phyloP scores from a whole-genome alignment of 1,140 invertebrate genomes.

The Lepidostoma basale region DNA sequence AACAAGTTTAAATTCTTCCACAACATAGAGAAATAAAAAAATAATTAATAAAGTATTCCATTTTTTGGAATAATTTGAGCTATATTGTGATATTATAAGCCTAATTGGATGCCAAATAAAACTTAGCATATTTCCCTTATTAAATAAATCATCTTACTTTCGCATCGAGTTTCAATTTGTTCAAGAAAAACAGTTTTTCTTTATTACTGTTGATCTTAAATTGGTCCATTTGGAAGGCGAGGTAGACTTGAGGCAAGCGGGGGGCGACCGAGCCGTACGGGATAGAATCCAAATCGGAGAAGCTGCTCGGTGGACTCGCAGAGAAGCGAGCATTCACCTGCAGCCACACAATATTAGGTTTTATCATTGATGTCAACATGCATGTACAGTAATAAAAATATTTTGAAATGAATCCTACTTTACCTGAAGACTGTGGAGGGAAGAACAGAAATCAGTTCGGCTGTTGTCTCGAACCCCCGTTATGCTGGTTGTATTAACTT shows the following conservation, averaged over 20 bases:
- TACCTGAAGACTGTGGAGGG: slow-evolving; percentile 56
- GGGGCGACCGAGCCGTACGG: slow-evolving; percentile 47
- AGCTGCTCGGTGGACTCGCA: slow-evolving; percentile 37
- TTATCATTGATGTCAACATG: not conserved
- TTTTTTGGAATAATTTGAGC: too few species aligned
- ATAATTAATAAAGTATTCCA: too few species aligned
- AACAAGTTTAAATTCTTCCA: too few species aligned
- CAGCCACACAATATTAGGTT: not conserved
- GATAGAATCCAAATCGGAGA: slow-evolving; percentile 46
- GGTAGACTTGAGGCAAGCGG: slow-evolving; percentile 63
- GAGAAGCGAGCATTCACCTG: slow-evolving; percentile 61
- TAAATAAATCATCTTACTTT: slow-evolving; percentile 62
- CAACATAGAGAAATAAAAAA: too few species aligned
- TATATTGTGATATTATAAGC: too few species aligned
- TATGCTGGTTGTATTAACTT: slow-evolving; percentile 72
- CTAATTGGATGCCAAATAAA: too few species aligned
- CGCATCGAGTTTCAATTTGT: slow-evolving; percentile 73
- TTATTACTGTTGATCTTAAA: slow-evolving; percentile 66
- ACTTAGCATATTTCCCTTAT: too few species aligned
- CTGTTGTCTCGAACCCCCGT: slow-evolving; percentile 69
- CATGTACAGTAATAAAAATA: not conserved
- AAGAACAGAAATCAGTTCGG: slow-evolving; percentile 53
- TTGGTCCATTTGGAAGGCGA: slow-evolving; percentile 70
- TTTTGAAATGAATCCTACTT: not conserved
- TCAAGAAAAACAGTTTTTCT: slow-evolving; percentile 69